phyloP scores from a whole-genome alignment of 37 sponge, comb jelly and placozoan genomes.

The Mnemiopsis leidyi region DNA sequence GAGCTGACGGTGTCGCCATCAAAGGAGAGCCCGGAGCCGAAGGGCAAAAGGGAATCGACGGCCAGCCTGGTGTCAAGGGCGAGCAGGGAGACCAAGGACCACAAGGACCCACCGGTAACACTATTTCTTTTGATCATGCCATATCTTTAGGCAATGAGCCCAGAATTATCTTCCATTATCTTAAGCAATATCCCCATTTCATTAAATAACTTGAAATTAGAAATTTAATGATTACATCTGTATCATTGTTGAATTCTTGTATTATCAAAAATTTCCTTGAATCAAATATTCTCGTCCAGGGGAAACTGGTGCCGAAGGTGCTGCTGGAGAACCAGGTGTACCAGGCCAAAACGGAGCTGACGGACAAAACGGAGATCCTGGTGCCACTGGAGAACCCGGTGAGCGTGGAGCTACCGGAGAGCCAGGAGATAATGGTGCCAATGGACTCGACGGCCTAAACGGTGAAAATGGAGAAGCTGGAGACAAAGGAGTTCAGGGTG shows the following conservation, averaged over 20 bases:
- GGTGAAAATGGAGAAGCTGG: constrained; percentile 35
- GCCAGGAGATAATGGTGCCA: constrained; percentile 50
- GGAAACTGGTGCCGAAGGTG: background rate
- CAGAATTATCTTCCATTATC: no score
- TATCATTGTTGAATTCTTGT: no score
- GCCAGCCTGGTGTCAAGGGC: background rate
- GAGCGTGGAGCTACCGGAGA: constrained; percentile 66
- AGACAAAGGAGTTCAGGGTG: constrained; percentile 31
- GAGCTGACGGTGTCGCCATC: constrained; percentile 42
- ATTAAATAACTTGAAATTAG: no score
- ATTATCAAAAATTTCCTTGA: no score
- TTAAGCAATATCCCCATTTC: no score
- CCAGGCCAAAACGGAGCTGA: background rate
- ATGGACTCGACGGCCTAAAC: constrained; percentile 19
- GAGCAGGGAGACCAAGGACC: constrained; percentile 34
- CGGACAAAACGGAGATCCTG: constrained; percentile 65
- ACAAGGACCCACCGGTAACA: background rate
- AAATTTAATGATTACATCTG: no score
- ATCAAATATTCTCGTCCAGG: no score
- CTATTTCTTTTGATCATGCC: background rate
- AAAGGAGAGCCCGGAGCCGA: constrained; percentile 19
- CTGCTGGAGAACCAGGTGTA: background rate
- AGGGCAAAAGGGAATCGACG: background rate
- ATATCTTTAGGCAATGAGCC: no score
- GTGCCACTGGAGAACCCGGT: background rate